These are phyloP conservation scores for Thereva unica DNA, from an alignment of 2,888 invertebrate genomes.

Conservation along the genomic window DNA sequence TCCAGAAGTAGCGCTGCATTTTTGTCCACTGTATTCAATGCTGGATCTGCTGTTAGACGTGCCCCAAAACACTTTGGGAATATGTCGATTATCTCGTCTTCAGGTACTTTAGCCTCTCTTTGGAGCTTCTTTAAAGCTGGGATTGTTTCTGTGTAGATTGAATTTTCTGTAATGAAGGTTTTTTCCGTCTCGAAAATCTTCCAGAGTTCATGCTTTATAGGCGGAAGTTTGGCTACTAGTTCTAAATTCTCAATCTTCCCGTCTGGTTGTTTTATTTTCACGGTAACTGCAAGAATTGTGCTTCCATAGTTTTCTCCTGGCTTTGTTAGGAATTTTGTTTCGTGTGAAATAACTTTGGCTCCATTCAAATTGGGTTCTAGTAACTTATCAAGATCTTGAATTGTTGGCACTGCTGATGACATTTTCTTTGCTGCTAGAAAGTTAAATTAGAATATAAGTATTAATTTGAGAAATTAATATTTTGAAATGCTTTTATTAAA, in stretches of 20 bases:
- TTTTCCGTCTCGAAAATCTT: slow-evolving; percentile 62
- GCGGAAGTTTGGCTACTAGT: slow-evolving; percentile 64
- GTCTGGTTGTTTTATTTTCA: slow-evolving; percentile 50
- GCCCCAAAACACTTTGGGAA: slow-evolving; percentile 63
- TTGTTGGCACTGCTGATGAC: slow-evolving; percentile 3
- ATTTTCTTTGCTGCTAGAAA: too few relatives aligned
- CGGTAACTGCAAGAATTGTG: slow-evolving; percentile 59
- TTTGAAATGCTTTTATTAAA: too few relatives aligned
- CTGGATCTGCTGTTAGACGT: slow-evolving; percentile 56
- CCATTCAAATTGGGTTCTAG: slow-evolving; percentile 18
- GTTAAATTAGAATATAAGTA: too few relatives aligned
- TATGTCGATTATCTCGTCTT: slow-evolving; percentile 57
- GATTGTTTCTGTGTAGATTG: slow-evolving; percentile 61
- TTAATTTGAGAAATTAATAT: too few relatives aligned
- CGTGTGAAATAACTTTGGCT: slow-evolving; percentile 53
- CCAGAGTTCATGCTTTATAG: slow-evolving; percentile 61
- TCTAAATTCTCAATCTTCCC: slow-evolving; percentile 53
- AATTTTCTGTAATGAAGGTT: slow-evolving; percentile 64
- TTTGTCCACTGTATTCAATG: slow-evolving; percentile 58
- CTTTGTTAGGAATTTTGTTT: slow-evolving; percentile 58
- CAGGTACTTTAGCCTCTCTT: slow-evolving; percentile 57
- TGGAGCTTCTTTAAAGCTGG: slow-evolving; percentile 61
- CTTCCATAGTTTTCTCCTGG: slow-evolving; percentile 69
- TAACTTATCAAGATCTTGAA: slow-evolving; percentile 15
- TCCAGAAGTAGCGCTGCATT: slow-evolving; percentile 64